Base-by-base conservation (phyloP, 2,888 invertebrate species). In the Odontomyia ornata region DNA sequence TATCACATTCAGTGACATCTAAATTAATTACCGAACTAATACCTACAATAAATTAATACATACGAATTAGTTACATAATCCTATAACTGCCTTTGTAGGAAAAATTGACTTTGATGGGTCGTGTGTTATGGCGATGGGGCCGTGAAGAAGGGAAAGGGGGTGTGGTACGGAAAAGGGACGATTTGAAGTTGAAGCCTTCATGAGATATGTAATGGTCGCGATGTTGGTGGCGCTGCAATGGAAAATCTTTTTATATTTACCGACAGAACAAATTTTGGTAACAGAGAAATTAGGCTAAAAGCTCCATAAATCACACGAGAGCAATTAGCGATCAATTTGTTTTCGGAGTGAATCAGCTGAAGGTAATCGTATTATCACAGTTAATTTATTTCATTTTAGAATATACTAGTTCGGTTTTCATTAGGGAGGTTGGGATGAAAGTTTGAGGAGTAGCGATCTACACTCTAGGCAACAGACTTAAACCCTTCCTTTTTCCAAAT, bases 291-390 rank as follows among this genome's bases (percentile, higher is more conserved):
- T 78, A 73, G 73, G 43, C 72, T 76, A 76, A 78, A 77, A 78
- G 76, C 78, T 30, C 43, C 67, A 76, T 78, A 73, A 72, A 76
- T 78, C 76, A 78, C n/a, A n/a, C 65, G 76, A 25, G 76, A 72
- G 76, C 78, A 78, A 78, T 78, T 78, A 78, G 27, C 43, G 64
- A 67, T 76, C 76, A 78, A 78, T 78, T 78, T 78, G 78, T 78
- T 78, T 78, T 73, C 73, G 78, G 78, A 76, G 64, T 56, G 47
- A 78, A 78, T 78, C 78, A 76, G 76, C 76, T 78, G 72, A 47
- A 65, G 78, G 76, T 78, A 78, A 78, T 78, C 78, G 73, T 73
- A 76, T 78, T 78, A 78, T 67, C 76, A 73, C 76, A 67, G 76
- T 78, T 60, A 73, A 73, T 78, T 76, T 73, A 78, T 73, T 78